Conservation (phyloP, 2,888 invertebrate genomes). For the Neoaliturus tenellus region DNA sequence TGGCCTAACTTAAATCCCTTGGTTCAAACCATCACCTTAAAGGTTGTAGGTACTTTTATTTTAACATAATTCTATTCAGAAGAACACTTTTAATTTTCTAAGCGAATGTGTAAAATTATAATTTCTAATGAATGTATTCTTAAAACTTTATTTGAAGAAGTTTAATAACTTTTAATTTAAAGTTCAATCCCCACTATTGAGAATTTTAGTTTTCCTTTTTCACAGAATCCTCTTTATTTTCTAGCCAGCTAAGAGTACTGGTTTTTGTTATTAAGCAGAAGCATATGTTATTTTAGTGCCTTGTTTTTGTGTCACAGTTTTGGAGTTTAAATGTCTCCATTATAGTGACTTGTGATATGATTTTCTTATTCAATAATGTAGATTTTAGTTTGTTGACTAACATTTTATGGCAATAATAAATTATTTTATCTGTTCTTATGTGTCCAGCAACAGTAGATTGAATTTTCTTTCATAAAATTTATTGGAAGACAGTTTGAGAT, state of each 20-base stretch:
- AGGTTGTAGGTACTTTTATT: background rate
- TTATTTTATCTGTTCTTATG: constrained; percentile 21
- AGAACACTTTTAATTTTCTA: background rate
- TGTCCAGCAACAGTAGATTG: constrained; percentile 23
- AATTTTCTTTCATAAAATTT: background rate
- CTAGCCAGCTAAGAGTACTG: background rate
- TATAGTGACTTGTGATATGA: constrained; percentile 39
- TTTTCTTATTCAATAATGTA: constrained; percentile 38
- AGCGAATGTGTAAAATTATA: background rate
- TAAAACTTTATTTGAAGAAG: too few relatives aligned
- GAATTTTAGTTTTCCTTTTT: too few relatives aligned
- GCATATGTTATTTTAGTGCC: constrained; percentile 7
- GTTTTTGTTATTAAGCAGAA: background rate
- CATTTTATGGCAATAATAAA: constrained; percentile 46
- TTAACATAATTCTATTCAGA: background rate
- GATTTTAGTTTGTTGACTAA: constrained; percentile 48
- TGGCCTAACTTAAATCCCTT: too few relatives aligned
- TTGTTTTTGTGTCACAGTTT: constrained; percentile 31
- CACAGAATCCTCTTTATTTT: too few relatives aligned
- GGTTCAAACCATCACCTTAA: background rate
- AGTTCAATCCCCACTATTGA: too few relatives aligned
- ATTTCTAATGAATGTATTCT: too few relatives aligned
- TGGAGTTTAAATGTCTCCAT: constrained; percentile 17
- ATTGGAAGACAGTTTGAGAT: too few relatives aligned
- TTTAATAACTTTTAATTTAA: too few relatives aligned